Base-by-base conservation (phyloP, 1,140 invertebrate genomes). In the Antheraea pernyi region DNA sequence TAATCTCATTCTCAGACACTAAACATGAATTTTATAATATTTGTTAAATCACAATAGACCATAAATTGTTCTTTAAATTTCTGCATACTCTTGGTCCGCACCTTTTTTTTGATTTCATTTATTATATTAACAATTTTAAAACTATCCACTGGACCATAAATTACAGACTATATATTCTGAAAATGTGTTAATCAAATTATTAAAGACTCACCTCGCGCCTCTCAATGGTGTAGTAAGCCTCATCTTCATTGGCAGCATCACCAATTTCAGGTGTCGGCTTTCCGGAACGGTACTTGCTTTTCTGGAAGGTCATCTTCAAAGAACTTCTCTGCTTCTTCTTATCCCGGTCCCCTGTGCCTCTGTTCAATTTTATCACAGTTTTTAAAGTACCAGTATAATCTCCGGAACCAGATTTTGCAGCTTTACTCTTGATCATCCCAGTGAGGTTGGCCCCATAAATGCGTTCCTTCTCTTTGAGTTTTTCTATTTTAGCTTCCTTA, bases 221-320 rank as follows among this genome's bases (percentile, higher is more conserved):
- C 86, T 96, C 95, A 83, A 96, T 95, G 76, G 95, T 96, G 91
- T 96, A 96, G 80, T 94, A 95, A 19, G 95, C 94, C 71, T 95
- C 94, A 59, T 95, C 94, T 37, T 94, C 94, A 3, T 91, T 89
- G 59, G 94, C 93, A 11, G 86, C 93, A 75, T 82, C 93, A 19
- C 92, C 93, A 8, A 91, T 79, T 37, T 93, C 89, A 66, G 91
- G 91, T 67, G 92, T 92, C 0, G 81, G 81, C 74, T 94, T 94
- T 16, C 92, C 92, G 9, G 93, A 93, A 13, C 95, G 92, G 3
- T 92, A 92, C 68, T 95, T 95, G 68, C 95, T 95, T 81, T 97
- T 96, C 82, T 97, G 96, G 82, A 97, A 94, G 61, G 96, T 96
- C 95, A 97, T 96, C 81, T 97, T 97, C 61, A 97, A 84, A 0